A percentile compares a stretch with the other conserved stretches of the same genome.
Evolutionary conservation across 2,113 vertebrate genomes (phyloP).

Genomic region (Alectura lathami): DNA sequence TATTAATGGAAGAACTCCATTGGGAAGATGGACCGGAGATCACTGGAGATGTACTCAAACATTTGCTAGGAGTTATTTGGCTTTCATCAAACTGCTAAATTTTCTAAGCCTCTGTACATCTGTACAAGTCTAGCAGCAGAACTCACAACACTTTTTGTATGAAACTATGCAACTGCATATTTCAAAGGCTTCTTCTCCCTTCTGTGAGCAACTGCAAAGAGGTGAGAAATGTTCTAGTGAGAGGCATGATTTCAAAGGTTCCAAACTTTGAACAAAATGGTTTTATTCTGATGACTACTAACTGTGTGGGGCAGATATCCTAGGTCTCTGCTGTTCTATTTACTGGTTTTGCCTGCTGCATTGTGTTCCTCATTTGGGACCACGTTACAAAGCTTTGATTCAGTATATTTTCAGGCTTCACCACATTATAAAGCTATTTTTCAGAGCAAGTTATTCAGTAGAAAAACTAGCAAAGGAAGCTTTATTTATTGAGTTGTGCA

Average conservation of each 20-base stretch:
- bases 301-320: not conserved
- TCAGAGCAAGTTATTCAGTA: not conserved
- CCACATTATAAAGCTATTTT: conserved; percentile 1
- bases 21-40: not conserved
- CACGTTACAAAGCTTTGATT: conserved; percentile 43
- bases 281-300: not conserved
- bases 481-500: conserved; percentile 6
- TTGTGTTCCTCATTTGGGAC: not conserved
- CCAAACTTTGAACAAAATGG: not conserved
- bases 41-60: not conserved
- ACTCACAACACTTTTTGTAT: not conserved
- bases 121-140: not conserved
- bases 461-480: conserved; percentile 1
- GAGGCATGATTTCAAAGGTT: not conserved
- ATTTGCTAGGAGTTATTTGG: not conserved
- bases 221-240: not conserved
- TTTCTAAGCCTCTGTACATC: not conserved
- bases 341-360: not conserved
- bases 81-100: not conserved
- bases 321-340: not conserved
- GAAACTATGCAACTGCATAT: not conserved
- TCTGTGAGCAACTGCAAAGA: not conserved
- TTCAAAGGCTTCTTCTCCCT: not conserved
- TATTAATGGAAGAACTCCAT: not conserved
- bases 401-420: conserved; percentile 26